Evolutionary conservation across 64 coral and sea anemone species (phyloP), one percentile per base, ranked within the genome.

Genomic region (Montipora foliosa): DNA sequence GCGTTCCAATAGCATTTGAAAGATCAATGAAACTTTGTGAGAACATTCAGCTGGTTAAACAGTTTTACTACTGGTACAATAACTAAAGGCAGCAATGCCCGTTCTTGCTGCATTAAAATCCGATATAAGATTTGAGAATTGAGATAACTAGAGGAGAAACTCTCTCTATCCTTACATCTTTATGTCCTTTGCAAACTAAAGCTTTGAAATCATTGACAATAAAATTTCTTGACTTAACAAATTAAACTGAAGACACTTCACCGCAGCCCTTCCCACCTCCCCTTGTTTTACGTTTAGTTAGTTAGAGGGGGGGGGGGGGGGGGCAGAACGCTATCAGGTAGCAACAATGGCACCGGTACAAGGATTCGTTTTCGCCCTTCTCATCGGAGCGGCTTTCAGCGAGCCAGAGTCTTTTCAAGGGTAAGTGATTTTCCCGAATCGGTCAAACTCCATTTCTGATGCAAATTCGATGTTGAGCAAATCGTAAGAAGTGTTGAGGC

Each of bases 1-100:
- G 14, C 17, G 19, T 49, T 86, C 49, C 8, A 49, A 72, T 45
- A 14, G 46, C 6, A 86, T 45, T 72, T 72, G 71, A 21, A 17
- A 71, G 6, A 86, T 12, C 19, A 72, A 69, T 71, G 46, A 86
- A 19, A 6, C 10, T 13, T 83, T 20, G 4, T 69, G 37, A 50
- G 8, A 51, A 48, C 49, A 86, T 14, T 71, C 53, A 73, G 66
- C 44, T 86, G 82, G 45, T 50, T 86, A 47, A 86, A 86, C 66
- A 72, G 49, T 25, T 19, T 21, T 47, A 20, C 8, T 4, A 21
- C 21, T 16, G 13, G 1, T 2, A 4, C 45, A 19, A 19, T 21
- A 71, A 71, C 37, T 37, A 37, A 14, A 86, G 6, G 44, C 0
- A 64, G 13, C 61, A 7, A 64, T 64, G 5, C 47, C 62, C 4